Evolutionary conservation across 2,113 vertebrate species (phyloP).

Genomic region (Osmerus mordax): DNA sequence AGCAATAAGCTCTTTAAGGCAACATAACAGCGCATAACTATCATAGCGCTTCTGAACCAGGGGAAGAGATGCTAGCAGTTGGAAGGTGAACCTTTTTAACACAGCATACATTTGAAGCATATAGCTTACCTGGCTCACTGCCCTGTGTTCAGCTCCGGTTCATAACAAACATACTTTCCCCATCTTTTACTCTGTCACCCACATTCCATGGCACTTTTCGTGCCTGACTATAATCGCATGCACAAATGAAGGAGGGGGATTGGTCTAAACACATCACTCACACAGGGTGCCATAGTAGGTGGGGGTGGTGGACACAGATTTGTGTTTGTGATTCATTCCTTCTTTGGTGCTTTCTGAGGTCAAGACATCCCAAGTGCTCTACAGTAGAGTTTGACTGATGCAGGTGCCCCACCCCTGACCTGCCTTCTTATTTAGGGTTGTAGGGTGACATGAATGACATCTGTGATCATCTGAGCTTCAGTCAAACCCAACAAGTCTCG

Average conservation of each 20-base stretch:
- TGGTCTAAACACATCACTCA: slow-evolving; percentile 1
- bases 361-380: slow-evolving; percentile 39
- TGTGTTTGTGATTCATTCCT: slow-evolving; percentile 19
- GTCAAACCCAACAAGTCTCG: slow-evolving; percentile 50
- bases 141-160: no score
- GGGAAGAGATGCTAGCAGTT: no score
- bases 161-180: no score
- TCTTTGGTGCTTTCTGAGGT: background rate
- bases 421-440: background rate
- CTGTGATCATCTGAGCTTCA: slow-evolving; percentile 25
- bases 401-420: background rate
- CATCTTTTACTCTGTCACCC: no score
- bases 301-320: slow-evolving; percentile 6
- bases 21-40: slow-evolving; percentile 1
- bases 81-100: no score
- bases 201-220: background rate
- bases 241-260: slow-evolving; percentile 37
- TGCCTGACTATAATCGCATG: slow-evolving; percentile 41
- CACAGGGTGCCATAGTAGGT: background rate
- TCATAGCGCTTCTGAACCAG: background rate
- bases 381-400: slow-evolving; percentile 58
- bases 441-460: background rate
- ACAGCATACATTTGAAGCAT: no score
- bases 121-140: no score
- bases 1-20: slow-evolving; percentile 24